Conservation (phyloP, 92 coral and sea anemone genomes). For the Paramuricea clavata region DNA sequence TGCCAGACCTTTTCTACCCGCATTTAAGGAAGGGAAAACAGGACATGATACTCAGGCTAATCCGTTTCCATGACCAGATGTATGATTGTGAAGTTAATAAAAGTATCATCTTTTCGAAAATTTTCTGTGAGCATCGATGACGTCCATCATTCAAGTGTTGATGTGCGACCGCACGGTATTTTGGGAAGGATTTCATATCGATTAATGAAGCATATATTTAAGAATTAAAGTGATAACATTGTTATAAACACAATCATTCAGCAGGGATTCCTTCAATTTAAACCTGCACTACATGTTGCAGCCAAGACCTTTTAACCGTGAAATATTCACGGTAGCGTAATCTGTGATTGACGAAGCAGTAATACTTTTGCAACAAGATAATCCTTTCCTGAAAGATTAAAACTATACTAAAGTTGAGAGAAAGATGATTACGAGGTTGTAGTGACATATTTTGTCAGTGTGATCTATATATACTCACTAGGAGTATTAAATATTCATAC, state of each 20-base stretch:
- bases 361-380: not conserved
- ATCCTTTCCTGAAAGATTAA: not conserved
- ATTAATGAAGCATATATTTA: not conserved
- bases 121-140: too few relatives aligned
- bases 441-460: not conserved
- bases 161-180: too few relatives aligned
- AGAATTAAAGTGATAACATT: constrained; percentile 8
- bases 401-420: not conserved
- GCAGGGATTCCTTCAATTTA: constrained; percentile 5
- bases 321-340: not conserved
- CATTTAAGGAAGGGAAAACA: too few relatives aligned
- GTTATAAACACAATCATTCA: not conserved
- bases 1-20: too few relatives aligned
- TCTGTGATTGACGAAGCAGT: not conserved
- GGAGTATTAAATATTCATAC: constrained; percentile 13
- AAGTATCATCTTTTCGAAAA: not conserved
- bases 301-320: not conserved
- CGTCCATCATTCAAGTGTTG: too few relatives aligned
- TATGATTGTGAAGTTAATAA: too few relatives aligned
- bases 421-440: not conserved
- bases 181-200: too few relatives aligned
- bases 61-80: too few relatives aligned
- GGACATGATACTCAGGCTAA: too few relatives aligned
- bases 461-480: not conserved
- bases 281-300: not conserved